Percentiles rank a stretch among this genome's conserved stretches.
These are phyloP conservation scores for Acrossocheilus wenchowensis DNA, from an alignment of 2,797 vertebrate species.

Conservation along the genomic window DNA sequence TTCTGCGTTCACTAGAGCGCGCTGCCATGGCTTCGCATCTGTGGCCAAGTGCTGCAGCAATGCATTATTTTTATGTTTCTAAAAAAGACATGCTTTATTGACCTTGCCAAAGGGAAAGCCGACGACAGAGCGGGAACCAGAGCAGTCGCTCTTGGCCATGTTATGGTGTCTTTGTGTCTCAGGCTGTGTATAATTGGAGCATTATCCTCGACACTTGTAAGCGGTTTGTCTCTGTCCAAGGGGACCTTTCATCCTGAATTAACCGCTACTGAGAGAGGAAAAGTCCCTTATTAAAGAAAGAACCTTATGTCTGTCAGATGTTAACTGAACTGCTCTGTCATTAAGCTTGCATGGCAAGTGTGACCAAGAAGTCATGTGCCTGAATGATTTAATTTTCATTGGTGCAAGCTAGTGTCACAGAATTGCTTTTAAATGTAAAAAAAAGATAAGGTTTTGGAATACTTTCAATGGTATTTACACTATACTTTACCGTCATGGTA, in stretches of 20 bases:
- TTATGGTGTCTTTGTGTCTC: constrained; percentile 50
- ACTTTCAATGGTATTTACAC: not conserved
- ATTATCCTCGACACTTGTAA: constrained; percentile 57
- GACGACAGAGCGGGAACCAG: constrained; percentile 46
- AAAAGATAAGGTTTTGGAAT: not conserved
- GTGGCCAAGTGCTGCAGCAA: not conserved
- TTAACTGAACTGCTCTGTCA: constrained; percentile 63
- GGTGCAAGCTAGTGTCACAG: not conserved
- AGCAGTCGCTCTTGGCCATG: constrained; percentile 53
- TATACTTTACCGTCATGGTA: not conserved
- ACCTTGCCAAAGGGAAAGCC: constrained; percentile 64
- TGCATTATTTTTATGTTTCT: constrained; percentile 43
- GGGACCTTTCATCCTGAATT: constrained; percentile 55
- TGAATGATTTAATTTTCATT: constrained; percentile 8
- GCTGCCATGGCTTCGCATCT: constrained; percentile 40
- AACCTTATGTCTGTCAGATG: constrained; percentile 50
- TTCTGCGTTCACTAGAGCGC: constrained; percentile 24
- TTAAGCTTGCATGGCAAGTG: constrained; percentile 9
- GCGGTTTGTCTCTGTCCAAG: constrained; percentile 54
- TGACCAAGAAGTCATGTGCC: constrained; percentile 15
- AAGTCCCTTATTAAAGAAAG: constrained; percentile 41
- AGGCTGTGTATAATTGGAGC: constrained; percentile 52
- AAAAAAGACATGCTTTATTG: constrained; percentile 64
- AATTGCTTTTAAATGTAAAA: not conserved
- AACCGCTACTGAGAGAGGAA: constrained; percentile 26